Evolutionary conservation across 2,888 invertebrate species (phyloP).

Genomic region (Xestia sexstrigata): DNA sequence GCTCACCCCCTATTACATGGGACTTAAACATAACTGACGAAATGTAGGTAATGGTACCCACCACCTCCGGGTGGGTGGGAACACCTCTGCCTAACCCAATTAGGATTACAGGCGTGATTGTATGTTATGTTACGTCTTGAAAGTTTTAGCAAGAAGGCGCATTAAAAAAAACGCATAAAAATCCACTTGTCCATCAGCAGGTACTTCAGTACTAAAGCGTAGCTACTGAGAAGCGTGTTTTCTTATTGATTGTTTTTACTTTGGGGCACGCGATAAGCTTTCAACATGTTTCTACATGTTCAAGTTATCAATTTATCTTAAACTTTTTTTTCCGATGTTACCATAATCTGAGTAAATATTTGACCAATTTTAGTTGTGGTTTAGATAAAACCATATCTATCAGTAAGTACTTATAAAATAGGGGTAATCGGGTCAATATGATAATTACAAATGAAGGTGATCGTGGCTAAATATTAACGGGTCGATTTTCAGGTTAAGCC

Average conservation of each 20-base stretch:
- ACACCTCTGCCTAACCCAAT: too few relatives aligned
- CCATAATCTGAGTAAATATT: background rate
- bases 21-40: too few relatives aligned
- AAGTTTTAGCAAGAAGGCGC: background rate
- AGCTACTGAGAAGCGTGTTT: background rate
- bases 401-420: background rate
- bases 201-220: background rate
- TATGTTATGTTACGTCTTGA: background rate
- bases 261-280: background rate
- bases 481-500: too few relatives aligned
- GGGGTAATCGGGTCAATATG: background rate
- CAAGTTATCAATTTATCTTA: background rate
- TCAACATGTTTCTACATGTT: constrained; percentile 29
- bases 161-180: background rate
- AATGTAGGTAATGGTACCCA: too few relatives aligned
- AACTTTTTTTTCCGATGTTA: background rate
- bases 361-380: background rate
- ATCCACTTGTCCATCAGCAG: background rate
- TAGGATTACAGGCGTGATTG: too few relatives aligned
- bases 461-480: too few relatives aligned
- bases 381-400: constrained; percentile 1
- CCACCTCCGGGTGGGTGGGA: too few relatives aligned
- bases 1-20: too few relatives aligned
- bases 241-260: background rate
- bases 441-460: background rate